Evolutionary conservation across 2,113 vertebrate species (phyloP).

Genomic region (Anoura caudifer): DNA sequence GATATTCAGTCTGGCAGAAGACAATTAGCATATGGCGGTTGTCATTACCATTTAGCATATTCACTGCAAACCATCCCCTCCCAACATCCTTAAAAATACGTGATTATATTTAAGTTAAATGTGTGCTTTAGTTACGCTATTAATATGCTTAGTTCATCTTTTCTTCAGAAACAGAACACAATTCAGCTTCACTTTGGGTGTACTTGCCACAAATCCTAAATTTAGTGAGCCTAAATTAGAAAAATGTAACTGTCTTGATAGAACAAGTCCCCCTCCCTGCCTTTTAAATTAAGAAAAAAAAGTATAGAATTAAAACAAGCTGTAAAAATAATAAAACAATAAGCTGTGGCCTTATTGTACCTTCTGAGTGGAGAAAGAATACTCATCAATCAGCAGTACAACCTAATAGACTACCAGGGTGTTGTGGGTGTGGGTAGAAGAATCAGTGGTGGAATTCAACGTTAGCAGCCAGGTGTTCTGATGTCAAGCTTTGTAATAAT

Average conservation of each 20-base stretch:
- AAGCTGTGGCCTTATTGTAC: not conserved
- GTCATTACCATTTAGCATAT: not conserved
- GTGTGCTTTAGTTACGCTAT: not conserved
- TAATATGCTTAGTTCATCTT: not conserved
- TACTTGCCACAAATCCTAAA: not conserved
- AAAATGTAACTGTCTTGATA: not conserved
- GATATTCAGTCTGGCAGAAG: not conserved
- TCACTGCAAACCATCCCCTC: not conserved
- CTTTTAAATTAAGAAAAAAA: not conserved
- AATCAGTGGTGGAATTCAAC: not conserved
- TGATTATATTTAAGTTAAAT: not conserved
- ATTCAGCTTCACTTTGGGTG: not conserved
- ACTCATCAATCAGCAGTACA: not conserved
- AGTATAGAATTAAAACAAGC: not conserved
- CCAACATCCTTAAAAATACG: not conserved
- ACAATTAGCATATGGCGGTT: no score
- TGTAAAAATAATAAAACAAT: not conserved
- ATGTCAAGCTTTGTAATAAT: not conserved
- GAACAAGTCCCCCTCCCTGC: not conserved
- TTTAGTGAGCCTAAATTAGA: not conserved
- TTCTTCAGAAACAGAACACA: not conserved
- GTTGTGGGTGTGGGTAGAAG: accelerated
- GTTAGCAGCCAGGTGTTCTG: not conserved
- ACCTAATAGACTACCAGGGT: no score
- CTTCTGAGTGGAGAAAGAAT: not conserved